Evolutionary conservation across 2,888 invertebrate species (phyloP).

Genomic region (Tortricodes alternella): DNA sequence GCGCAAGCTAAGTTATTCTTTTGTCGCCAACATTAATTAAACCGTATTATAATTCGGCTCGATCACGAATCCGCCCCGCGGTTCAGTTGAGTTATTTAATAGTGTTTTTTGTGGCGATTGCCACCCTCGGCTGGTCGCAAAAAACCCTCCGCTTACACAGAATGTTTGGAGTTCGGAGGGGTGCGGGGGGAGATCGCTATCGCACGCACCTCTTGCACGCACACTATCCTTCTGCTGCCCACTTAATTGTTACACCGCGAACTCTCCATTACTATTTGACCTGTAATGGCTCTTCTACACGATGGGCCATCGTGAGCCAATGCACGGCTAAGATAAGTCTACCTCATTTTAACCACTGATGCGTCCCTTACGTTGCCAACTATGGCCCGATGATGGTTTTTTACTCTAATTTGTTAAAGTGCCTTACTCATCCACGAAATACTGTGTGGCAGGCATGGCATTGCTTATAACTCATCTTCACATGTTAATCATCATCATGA

Average conservation of each 20-base stretch:
- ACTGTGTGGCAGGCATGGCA: too few relatives aligned
- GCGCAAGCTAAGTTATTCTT: constrained; percentile 51
- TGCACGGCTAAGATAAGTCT: too few relatives aligned
- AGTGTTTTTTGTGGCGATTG: constrained; percentile 81
- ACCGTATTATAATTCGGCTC: constrained; percentile 70
- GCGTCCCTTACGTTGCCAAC: too few relatives aligned
- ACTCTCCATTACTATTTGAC: constrained; percentile 38
- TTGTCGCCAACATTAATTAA: constrained; percentile 76
- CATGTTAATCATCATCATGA: too few relatives aligned
- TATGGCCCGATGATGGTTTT: too few relatives aligned
- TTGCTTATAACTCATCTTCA: too few relatives aligned
- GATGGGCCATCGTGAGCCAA: too few relatives aligned
- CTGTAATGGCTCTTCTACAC: too few relatives aligned
- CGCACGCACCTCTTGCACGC: constrained; percentile 81
- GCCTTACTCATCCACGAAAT: too few relatives aligned
- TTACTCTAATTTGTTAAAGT: too few relatives aligned
- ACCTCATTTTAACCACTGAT: too few relatives aligned
- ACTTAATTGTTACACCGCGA: constrained; percentile 75
- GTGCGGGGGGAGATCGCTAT: constrained; percentile 75
- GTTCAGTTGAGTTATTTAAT: constrained; percentile 79
- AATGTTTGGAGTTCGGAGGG: constrained; percentile 76
- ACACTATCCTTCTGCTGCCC: constrained; percentile 79
- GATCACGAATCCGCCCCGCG: constrained; percentile 77
- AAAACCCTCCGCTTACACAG: constrained; percentile 81
- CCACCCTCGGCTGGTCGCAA: constrained; percentile 80